Base-by-base conservation (phyloP, 1,140 invertebrate genomes). In the Anastrepha ludens region DNA sequence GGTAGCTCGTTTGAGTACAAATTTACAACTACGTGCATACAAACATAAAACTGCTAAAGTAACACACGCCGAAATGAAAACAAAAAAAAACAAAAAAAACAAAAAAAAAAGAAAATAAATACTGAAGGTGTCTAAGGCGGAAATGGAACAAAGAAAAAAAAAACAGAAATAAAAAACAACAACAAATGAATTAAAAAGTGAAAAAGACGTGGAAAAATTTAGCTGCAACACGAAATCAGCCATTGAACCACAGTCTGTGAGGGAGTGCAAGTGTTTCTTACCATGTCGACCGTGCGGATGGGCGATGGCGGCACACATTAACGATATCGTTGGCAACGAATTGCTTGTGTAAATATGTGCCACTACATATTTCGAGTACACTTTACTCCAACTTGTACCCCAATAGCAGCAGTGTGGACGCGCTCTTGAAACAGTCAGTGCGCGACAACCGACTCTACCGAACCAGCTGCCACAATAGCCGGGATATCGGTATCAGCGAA, bases 371-470 rank as follows among this genome's bases (percentile, higher is more conserved):
- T 81, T 81, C 74, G 74, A 81, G 74, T 81, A 81, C 74, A 29
- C 74, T 81, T 81, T 50, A 20, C 44, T 81, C 17, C 74, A 55
- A 81, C 47, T 81, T 81, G 17, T 81, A 47, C 74, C 17, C 44
- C 47, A 81, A 81, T 20, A 7, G n/a, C 74, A 20, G 74, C 15
- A 41, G 11, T 1, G 74, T 4, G 44, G 47, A 81, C 17, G 74
- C 74, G 74, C 74, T 81, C 74, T 81, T 81, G 74, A 81, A 81
- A 81, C 47, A 81, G 74, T 81, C 74, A 81, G 29, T n/a, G 74
- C 74, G 74, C 74, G 74, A 55, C 74, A n/a, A 81, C 74, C 74
- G 74, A 81, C 74, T 55, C 74, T 81, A 81, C 74, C 50, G 47
- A 81, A 81, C 74, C 74, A 81, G 74, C 74, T 81, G 74, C 3